Evolutionary conservation across 2,797 vertebrate species (phyloP), one percentile per base, ranked within the genome.

Genomic region (Myotis daubentonii): DNA sequence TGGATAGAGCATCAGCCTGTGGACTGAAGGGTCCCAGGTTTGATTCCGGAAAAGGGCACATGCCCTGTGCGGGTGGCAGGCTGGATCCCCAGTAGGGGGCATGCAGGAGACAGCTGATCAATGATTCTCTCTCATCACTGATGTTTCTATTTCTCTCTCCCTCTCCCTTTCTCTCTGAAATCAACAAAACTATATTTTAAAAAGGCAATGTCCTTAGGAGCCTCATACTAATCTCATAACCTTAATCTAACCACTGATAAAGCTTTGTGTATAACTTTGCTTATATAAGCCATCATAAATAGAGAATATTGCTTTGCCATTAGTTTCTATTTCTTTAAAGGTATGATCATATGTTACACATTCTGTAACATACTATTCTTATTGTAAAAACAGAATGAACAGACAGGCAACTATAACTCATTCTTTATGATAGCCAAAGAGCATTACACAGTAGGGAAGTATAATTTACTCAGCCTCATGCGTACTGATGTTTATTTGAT

Each of bases 361-460:
- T 41, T 80, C 47, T 38, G 23, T 60, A 80, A 41, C 17, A 53
- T 44, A 53, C 13, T 15, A 51, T 13, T 74, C 65, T 89, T 38
- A 36, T 23, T 71, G 72, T 30, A 9, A 76, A 83, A 30, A 33
- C 33, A 66, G 19, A 41, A 66, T 68, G 10, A 41, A 41, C 25
- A 51, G 33, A 41, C 8, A 76, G 17, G 23, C 57, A 89, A 71
- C 22, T 84, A 28, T 51, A 79, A 71, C 11, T 71, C 53, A 71
- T 74, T 81, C 49, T 75, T 75, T 78, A 78, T 11, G 38, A 41
- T 23, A 78, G 5, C 12, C 41, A 72, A 62, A 87, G 41, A 90
- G 25, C 25, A 38, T 66, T 80, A 79, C 28, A 79, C 0, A 23
- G 4, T 41, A 74, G 23, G 28, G 25, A 74, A 75, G 12, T 47